Base-by-base conservation (phyloP, 2,888 invertebrate genomes). In the Xestia sexstrigata region DNA sequence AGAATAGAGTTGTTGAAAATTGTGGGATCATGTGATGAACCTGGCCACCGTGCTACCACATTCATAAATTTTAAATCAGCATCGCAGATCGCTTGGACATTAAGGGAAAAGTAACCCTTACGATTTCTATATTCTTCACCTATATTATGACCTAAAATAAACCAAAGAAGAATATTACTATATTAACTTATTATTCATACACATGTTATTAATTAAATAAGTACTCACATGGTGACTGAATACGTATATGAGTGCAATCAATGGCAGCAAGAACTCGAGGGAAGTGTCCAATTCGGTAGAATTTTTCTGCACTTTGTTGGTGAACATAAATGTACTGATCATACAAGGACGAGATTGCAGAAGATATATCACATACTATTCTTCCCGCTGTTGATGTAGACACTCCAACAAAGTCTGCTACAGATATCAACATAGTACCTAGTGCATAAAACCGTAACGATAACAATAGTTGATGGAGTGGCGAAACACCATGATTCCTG, bases 41-140 rank as follows among this genome's bases (percentile, higher is more conserved):
- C 55, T 55, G 55, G 55, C 55, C 55, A 55, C n/a, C n/a, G 55
- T 1, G 55, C 55, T n/a, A 55, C 55, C 55, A 55, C 55, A 55
- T 55, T 55, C 67, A 68, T 49, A 23, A 39, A 68, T 52, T 52
- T 68, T 20, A 68, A 52, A 23, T 68, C 52, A n/a, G 68, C 68
- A 68, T 68, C 68, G 9, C 68, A 68, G 9, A 35, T 20, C 1
- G 49, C 68, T 68, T 67, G 55, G n/a, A 55, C 55, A 55, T 55
- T n/a, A n/a, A 55, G 55, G n/a, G 55, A 55, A 55, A 55, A 55
- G 55, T 55, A 55, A n/a, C 55, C 55, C 55, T 55, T 55, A n/a
- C n/a, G 55, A n/a, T 55, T 55, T 55, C 55, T n/a, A 55, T n/a
- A 55, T n/a, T 55, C n/a, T 55, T 55, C 55, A n/a, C n/a, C 55